Base-by-base conservation (phyloP, 1,140 invertebrate genomes). In the Harpegnathos saltator region DNA sequence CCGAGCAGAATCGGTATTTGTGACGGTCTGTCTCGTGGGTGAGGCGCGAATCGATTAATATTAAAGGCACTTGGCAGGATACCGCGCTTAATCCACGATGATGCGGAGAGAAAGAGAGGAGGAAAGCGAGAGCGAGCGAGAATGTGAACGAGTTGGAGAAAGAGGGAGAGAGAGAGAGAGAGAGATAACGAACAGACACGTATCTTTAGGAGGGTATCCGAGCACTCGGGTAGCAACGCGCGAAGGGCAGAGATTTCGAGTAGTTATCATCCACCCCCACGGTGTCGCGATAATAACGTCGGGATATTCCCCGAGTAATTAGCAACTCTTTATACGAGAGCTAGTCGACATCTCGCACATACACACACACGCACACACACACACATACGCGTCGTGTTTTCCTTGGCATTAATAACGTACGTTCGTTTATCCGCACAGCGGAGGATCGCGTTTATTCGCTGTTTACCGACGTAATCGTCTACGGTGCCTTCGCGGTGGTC, bases 241-340 rank as follows among this genome's bases (percentile, higher is more conserved):
- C 48, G n/a, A 33, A 58, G 19, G 56, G 11, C 24, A 12, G 50
- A 73, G 50, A 73, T 83, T 78, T 68, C 58, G 7, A 81, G 69
- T 61, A 66, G 22, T 72, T 56, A 83, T 68, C 72, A 83, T 68
- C 72, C 54, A 54, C 59, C 22, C 59, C 44, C 9, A 56, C 22
- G 65, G 54, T 22, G 56, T 24, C 19, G 19, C 26, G 56, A 54
- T 15, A 15, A n/a, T 50, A 66, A 56, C 58, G 72, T 26, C 29
- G 17, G 19, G 24, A 38, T 68, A 72, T 72, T 56, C 29, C 33
- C 12, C 17, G 24, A 50, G 24, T 54, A 87, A 84, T 87, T 84
- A 83, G 26, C 56, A 52, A 56, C 19, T 78, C 50, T 52, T 87
- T 62, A 44, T 44, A 63, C 52, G 33, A n/a, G 50, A n/a, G 12